These are phyloP conservation scores for Alligator mississippiensis DNA, from an alignment of 2,113 vertebrate genomes.

Conservation along the genomic window DNA sequence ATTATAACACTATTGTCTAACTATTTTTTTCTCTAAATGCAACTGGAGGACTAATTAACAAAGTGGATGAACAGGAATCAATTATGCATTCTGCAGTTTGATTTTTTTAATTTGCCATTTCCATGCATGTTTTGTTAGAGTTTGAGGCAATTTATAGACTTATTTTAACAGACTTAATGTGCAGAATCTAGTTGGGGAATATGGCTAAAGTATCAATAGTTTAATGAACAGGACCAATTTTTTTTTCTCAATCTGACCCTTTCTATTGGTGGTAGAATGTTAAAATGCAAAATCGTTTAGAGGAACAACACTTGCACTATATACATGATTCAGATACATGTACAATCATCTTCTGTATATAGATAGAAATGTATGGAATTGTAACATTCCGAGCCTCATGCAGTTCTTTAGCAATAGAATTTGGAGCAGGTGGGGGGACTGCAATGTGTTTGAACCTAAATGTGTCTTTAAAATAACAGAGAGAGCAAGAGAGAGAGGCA, in stretches of 20 bases:
- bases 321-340: slow-evolving; percentile 29
- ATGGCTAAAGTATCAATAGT: not conserved
- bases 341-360: slow-evolving; percentile 1
- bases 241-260: not conserved
- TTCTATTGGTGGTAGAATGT: slow-evolving; percentile 6
- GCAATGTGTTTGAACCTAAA: not conserved
- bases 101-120: not conserved
- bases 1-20: not conserved
- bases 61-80: not conserved
- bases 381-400: not conserved
- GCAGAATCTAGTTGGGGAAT: not conserved
- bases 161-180: slow-evolving; percentile 1
- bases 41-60: not conserved
- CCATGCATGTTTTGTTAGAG: not conserved
- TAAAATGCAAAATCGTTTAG: slow-evolving; percentile 16
- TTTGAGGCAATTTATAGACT: slow-evolving; percentile 26
- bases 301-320: not conserved
- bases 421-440: not conserved
- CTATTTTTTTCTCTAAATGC: not conserved
- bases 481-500: not conserved
- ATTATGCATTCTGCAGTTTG: not conserved
- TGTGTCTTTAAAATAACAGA: slow-evolving; percentile 6
- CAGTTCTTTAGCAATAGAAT: slow-evolving; percentile 2
- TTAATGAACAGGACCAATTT: not conserved
- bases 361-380: not conserved